Evolutionary conservation across 2,113 vertebrate genomes (phyloP).

Genomic region (Hypanus sabinus): DNA sequence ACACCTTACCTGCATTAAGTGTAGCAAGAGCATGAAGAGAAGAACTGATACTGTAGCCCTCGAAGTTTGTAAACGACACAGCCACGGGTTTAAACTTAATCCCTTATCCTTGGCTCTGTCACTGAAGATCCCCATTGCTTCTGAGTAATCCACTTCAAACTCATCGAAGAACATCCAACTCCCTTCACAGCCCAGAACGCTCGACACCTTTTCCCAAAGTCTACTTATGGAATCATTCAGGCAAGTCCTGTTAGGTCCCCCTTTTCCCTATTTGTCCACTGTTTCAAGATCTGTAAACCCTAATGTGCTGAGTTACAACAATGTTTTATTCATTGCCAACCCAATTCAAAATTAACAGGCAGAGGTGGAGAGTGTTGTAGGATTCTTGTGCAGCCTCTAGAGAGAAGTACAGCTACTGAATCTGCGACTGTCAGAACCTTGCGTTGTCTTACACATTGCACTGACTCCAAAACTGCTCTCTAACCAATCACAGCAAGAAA

Average conservation of each 20-base stretch:
- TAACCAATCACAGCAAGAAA: conserved; percentile 2
- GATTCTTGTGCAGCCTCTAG: not conserved
- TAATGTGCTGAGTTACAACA: not conserved
- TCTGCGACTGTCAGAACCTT: not conserved
- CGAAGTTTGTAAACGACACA: not conserved
- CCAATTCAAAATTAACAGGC: not conserved
- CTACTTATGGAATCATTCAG: not conserved
- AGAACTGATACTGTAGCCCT: not conserved
- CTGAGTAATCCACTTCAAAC: not conserved
- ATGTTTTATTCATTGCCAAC: not conserved
- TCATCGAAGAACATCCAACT: not conserved
- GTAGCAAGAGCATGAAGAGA: not conserved
- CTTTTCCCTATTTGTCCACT: not conserved
- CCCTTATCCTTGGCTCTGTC: not conserved
- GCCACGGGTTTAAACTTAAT: not conserved
- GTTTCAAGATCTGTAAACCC: not conserved
- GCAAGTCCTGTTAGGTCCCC: not conserved
- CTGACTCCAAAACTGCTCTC: not conserved
- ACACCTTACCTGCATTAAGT: conserved; percentile 8
- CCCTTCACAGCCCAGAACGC: not conserved
- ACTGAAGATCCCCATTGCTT: not conserved
- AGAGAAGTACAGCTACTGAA: not conserved
- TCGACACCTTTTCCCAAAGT: too few relatives aligned
- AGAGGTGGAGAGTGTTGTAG: not conserved
- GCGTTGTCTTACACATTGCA: not conserved